Conservation (phyloP, 2,113 vertebrate genomes). For the Semnornis frantzii region DNA sequence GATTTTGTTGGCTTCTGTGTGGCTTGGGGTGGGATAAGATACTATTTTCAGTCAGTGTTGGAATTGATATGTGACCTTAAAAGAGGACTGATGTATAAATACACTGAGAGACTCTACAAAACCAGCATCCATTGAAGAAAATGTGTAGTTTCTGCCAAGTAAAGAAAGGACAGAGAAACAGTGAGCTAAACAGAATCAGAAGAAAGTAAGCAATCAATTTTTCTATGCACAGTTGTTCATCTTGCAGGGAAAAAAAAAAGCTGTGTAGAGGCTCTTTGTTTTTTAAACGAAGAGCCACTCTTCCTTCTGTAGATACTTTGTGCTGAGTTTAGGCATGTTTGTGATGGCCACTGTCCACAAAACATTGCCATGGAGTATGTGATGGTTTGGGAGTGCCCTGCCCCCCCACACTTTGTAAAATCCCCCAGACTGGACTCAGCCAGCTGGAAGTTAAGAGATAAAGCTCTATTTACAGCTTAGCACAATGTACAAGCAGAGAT, state of each 20-base stretch:
- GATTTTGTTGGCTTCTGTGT: neutral
- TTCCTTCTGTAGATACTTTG: neutral
- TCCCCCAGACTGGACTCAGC: too few species aligned
- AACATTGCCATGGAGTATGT: neutral
- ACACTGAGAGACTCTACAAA: neutral
- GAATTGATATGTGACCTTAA: neutral
- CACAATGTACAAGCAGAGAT: too few species aligned
- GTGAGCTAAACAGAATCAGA: neutral
- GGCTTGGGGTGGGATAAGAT: neutral
- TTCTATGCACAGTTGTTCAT: neutral
- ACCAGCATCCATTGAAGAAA: neutral
- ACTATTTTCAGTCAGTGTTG: neutral
- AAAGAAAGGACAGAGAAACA: neutral
- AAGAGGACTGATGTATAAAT: neutral
- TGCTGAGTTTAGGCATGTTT: neutral
- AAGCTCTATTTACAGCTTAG: too few species aligned
- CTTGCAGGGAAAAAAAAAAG: neutral
- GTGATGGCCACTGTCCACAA: neutral
- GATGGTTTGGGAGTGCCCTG: too few species aligned
- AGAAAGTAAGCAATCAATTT: neutral
- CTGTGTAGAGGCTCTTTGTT: neutral
- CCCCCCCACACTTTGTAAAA: too few species aligned
- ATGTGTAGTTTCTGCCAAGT: neutral
- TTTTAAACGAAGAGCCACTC: neutral
- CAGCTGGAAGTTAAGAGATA: too few species aligned